phyloP scores from a whole-genome alignment of 2,888 invertebrate genomes.

The Agrotis segetum region DNA sequence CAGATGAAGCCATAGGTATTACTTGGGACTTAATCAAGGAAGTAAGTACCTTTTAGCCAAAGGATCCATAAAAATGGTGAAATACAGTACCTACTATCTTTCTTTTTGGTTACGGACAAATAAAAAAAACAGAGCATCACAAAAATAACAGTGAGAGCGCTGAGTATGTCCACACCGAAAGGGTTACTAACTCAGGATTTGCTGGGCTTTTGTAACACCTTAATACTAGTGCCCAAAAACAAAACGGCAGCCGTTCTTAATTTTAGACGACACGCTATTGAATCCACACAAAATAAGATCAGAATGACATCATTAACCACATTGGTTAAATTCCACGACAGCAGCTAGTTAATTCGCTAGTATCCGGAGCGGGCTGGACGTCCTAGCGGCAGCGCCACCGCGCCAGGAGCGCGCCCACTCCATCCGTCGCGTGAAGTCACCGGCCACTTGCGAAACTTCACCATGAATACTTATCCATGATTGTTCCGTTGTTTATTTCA shows the following conservation, averaged over 20 bases:
- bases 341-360: conserved; percentile 45
- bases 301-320: not conserved
- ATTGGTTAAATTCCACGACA: not conserved
- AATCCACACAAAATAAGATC: not conserved
- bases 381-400: conserved; percentile 49
- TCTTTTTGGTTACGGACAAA: too few relatives aligned
- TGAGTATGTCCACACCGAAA: too few relatives aligned
- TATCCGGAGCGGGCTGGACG: conserved; percentile 58
- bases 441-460: conserved; percentile 64
- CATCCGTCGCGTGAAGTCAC: conserved; percentile 70
- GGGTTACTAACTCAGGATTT: too few relatives aligned
- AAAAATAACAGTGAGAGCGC: too few relatives aligned
- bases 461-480: conserved; percentile 42
- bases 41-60: too few relatives aligned
- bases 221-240: not conserved
- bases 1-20: too few relatives aligned
- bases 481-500: conserved; percentile 31
- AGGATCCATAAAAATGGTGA: too few relatives aligned
- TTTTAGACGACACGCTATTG: not conserved
- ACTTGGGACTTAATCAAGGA: too few relatives aligned
- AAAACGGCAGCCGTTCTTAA: not conserved
- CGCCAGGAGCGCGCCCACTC: conserved; percentile 67
- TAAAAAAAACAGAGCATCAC: too few relatives aligned
- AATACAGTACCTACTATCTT: too few relatives aligned
- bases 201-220: too few relatives aligned